Evolutionary conservation across 1,140 invertebrate species (phyloP).

Genomic region (Saxidomus purpurata): DNA sequence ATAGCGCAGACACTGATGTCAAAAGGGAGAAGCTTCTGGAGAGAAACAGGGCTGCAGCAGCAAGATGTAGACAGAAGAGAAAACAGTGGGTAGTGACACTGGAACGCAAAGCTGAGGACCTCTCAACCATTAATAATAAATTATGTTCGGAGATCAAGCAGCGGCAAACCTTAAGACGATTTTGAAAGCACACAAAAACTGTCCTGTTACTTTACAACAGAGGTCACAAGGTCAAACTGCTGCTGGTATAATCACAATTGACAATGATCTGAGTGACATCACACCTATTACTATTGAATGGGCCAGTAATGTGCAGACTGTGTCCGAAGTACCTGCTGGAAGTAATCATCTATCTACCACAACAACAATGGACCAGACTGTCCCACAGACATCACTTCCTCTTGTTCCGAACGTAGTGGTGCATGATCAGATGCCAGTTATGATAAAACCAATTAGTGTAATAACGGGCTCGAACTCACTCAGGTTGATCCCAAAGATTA

Average conservation of each 20-base stretch:
- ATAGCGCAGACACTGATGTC: slow-evolving; percentile 84
- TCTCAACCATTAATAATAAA: slow-evolving; percentile 81
- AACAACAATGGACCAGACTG: slow-evolving; percentile 13
- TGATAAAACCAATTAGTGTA: slow-evolving; percentile 40
- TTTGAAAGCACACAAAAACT: slow-evolving; percentile 90
- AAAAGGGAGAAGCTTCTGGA: slow-evolving; percentile 88
- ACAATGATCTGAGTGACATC: background rate
- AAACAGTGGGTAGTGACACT: slow-evolving; percentile 90
- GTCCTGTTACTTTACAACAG: slow-evolving; percentile 89
- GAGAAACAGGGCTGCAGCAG: slow-evolving; percentile 92
- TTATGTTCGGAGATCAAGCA: slow-evolving; percentile 88
- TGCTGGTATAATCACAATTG: background rate
- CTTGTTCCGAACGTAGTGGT: background rate
- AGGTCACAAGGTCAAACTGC: slow-evolving; percentile 28
- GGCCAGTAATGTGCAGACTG: background rate
- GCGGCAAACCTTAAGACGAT: slow-evolving; percentile 89
- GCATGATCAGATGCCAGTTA: background rate
- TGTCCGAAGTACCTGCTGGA: background rate
- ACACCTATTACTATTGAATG: background rate
- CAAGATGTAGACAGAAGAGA: slow-evolving; percentile 91
- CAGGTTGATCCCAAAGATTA: slow-evolving; percentile 32
- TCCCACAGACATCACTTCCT: background rate
- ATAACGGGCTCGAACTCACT: slow-evolving; percentile 51
- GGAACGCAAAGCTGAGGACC: slow-evolving; percentile 87
- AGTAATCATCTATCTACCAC: background rate